Base-by-base conservation (phyloP, 2,797 vertebrate species). In the Euthynnus affinis region DNA sequence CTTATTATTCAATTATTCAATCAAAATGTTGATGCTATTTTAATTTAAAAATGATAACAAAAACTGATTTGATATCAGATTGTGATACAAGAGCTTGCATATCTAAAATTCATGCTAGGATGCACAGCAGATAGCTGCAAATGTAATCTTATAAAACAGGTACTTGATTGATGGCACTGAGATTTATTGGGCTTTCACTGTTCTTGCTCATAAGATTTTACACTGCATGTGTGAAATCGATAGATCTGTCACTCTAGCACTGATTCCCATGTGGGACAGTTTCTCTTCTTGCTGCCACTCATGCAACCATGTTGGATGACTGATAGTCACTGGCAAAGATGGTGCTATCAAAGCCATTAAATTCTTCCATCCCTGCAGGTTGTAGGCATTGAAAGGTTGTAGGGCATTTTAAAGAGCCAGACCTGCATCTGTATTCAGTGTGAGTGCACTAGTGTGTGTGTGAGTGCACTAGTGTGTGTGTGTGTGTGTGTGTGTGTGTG, bases 341-440 rank as follows among this genome's bases (percentile, higher is more conserved):
- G 71, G 69, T 73, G 64, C 60, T 55, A 79, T 91, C 73, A 87
- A 84, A 80, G 64, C 55, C 53, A 42, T 53, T 83, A 71, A 80
- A 86, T 69, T 56, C 37, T 59, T 17, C 72, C 60, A 58, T 53
- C 32, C 42, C 52, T 73, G 56, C 65, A 49, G 53, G 76, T 60
- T 58, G 65, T 17, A 57, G 42, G 55, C 59, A 78, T 29, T 71
- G 72, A 68, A 66, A 81, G 80, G 74, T 78, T 70, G 75, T 25
- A 29, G 61, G 62, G 84, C 71, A 69, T 76, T 86, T 84, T 78
- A 78, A 86, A 78, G 71, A 82, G 66, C 25, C 17, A 23, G 5
- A 37, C 4, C 34, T 18, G 40, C 60, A 84, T 90, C 61, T 87
- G 84, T 88, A 89, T 89, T 90, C 88, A 77, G 60, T 7, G 57